These are phyloP conservation scores for Coccyzus lansbergi DNA, from an alignment of 2,797 vertebrate genomes.

Conservation along the genomic window DNA sequence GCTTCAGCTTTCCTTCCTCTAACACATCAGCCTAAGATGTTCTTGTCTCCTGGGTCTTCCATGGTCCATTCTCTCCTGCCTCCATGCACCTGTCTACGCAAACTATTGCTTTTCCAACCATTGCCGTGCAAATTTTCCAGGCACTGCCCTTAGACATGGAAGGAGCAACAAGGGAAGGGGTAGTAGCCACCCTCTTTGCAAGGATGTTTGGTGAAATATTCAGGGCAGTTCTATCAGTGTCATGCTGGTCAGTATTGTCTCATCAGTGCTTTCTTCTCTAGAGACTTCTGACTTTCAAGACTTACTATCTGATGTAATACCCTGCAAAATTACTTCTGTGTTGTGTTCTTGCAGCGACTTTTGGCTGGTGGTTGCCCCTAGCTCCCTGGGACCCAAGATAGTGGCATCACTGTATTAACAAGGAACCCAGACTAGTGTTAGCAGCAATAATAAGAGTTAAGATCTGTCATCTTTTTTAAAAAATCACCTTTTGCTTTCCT, in stretches of 20 bases:
- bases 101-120: background rate
- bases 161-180: background rate
- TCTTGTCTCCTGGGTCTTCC: background rate
- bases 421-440: background rate
- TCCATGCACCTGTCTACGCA: background rate
- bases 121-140: accelerated
- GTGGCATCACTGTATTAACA: background rate
- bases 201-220: background rate
- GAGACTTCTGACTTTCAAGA: background rate
- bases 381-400: accelerated
- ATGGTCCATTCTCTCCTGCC: background rate
- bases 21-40: background rate
- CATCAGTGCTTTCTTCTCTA: background rate
- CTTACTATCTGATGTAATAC: background rate
- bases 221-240: accelerated
- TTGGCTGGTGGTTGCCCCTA: background rate
- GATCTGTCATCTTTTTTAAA: background rate
- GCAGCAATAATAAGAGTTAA: background rate
- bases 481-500: background rate
- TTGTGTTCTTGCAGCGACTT: background rate
- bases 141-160: background rate
- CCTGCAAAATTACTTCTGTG: background rate
- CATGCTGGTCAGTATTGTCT: background rate
- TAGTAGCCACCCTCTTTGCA: background rate
- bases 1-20: background rate